A percentile compares a stretch with the other conserved stretches of the same genome.
phyloP scores from a whole-genome alignment of 2,113 vertebrate species.

The Nanorana parkeri region DNA sequence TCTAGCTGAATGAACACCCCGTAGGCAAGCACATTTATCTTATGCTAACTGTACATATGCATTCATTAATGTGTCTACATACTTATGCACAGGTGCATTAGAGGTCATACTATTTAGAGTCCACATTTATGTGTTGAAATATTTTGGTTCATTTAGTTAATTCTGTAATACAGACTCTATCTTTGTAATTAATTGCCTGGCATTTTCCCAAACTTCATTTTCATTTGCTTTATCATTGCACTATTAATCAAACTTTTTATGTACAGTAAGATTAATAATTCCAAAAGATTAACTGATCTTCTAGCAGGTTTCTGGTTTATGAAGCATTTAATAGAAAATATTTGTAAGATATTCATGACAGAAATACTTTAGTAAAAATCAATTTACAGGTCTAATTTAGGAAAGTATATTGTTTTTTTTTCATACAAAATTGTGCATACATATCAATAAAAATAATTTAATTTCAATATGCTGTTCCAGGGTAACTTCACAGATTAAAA shows the following conservation, averaged over 20 bases:
- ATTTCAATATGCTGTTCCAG: slow-evolving; percentile 35
- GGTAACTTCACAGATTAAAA: slow-evolving; percentile 58
- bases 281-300: slow-evolving; percentile 40
- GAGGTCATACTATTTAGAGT: too few species aligned
- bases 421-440: slow-evolving; percentile 58
- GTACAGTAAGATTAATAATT: slow-evolving; percentile 39
- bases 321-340: slow-evolving; percentile 56
- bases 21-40: too few species aligned
- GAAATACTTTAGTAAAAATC: slow-evolving; percentile 60
- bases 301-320: slow-evolving; percentile 51
- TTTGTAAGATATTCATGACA: slow-evolving; percentile 50
- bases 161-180: slow-evolving; percentile 11
- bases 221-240: slow-evolving; percentile 14
- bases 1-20: too few species aligned
- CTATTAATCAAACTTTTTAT: slow-evolving; percentile 33
- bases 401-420: slow-evolving; percentile 60
- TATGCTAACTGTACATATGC: too few species aligned
- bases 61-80: too few species aligned
- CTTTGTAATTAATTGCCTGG: slow-evolving; percentile 41
- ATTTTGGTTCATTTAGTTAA: slow-evolving; percentile 3
- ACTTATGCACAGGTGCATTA: too few species aligned
- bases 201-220: slow-evolving; percentile 3
- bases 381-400: slow-evolving; percentile 60
- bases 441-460: slow-evolving; percentile 31
- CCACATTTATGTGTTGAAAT: too few species aligned